phyloP scores from a whole-genome alignment of 2,888 invertebrate species.

The Cenopis cana region DNA sequence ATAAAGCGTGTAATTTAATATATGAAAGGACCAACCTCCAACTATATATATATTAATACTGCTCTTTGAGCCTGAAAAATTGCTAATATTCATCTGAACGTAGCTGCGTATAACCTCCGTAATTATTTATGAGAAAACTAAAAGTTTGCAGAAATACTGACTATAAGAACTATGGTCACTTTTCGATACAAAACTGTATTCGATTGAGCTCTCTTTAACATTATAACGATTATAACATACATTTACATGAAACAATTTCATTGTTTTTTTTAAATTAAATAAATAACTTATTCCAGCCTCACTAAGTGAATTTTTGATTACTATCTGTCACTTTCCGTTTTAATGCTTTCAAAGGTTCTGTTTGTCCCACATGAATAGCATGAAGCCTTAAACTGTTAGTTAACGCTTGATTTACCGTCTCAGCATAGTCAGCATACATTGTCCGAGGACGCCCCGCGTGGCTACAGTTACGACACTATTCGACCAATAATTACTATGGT shows the following conservation, averaged over 20 bases:
- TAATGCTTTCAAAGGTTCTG: conserved; percentile 27
- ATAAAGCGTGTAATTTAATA: too few species aligned
- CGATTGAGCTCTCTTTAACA: not conserved
- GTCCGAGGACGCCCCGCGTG: conserved; percentile 68
- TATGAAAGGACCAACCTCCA: too few species aligned
- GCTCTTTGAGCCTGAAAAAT: too few species aligned
- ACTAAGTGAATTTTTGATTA: conserved; percentile 10
- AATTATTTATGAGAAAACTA: too few species aligned
- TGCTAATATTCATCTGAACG: too few species aligned
- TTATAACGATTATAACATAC: not conserved
- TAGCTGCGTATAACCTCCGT: too few species aligned
- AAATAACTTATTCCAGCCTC: conserved; percentile 1
- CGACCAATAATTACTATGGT: conserved; percentile 79
- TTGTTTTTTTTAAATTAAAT: too few species aligned
- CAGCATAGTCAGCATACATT: conserved; percentile 55
- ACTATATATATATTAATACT: too few species aligned
- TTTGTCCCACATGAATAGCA: conserved; percentile 47
- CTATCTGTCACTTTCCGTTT: conserved; percentile 41
- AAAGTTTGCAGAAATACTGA: not conserved
- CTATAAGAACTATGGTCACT: not conserved
- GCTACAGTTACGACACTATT: conserved; percentile 75
- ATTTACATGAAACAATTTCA: not conserved
- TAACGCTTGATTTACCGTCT: conserved; percentile 64
- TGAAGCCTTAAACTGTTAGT: conserved; percentile 51
- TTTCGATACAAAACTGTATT: not conserved